A percentile compares a stretch with the other conserved stretches of the same genome.
phyloP scores from a whole-genome alignment of 1,140 invertebrate genomes.

The Brachionus plicatilis region DNA sequence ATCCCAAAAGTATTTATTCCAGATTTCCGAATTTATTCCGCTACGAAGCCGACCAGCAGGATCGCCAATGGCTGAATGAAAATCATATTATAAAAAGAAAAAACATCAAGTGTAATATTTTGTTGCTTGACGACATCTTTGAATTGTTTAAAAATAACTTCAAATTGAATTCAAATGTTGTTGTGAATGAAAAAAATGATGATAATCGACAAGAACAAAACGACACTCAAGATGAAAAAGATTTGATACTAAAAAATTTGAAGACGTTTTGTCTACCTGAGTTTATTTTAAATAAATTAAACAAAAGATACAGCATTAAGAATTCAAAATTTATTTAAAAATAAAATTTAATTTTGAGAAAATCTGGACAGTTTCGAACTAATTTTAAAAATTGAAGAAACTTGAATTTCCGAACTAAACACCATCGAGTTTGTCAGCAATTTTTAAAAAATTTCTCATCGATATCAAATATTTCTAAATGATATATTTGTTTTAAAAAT shows the following conservation, averaged over 20 bases:
- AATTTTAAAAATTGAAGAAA: neutral
- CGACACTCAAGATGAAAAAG: neutral
- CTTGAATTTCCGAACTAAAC: neutral
- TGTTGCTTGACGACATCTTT: conserved; percentile 2
- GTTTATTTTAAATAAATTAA: conserved; percentile 21
- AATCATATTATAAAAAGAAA: conserved; percentile 26
- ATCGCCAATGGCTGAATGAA: conserved; percentile 20
- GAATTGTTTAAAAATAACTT: conserved; percentile 26
- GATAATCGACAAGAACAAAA: neutral
- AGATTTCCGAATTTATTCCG: conserved; percentile 25
- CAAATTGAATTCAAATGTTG: neutral
- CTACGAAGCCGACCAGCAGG: conserved; percentile 25
- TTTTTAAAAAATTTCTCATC: neutral
- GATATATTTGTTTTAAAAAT: neutral
- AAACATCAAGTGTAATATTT: conserved; percentile 33
- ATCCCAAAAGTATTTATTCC: conserved; percentile 11
- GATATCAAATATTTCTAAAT: neutral
- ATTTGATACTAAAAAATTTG: neutral
- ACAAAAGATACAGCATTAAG: neutral
- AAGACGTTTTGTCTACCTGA: conserved; percentile 4
- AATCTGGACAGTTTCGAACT: neutral
- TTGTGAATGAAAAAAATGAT: neutral
- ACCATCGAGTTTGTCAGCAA: neutral
- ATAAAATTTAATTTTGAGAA: neutral
- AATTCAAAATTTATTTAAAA: neutral